These are phyloP conservation scores for Microctenopoma stevenorrisi DNA, from an alignment of 2,797 vertebrate genomes.

Conservation along the genomic window DNA sequence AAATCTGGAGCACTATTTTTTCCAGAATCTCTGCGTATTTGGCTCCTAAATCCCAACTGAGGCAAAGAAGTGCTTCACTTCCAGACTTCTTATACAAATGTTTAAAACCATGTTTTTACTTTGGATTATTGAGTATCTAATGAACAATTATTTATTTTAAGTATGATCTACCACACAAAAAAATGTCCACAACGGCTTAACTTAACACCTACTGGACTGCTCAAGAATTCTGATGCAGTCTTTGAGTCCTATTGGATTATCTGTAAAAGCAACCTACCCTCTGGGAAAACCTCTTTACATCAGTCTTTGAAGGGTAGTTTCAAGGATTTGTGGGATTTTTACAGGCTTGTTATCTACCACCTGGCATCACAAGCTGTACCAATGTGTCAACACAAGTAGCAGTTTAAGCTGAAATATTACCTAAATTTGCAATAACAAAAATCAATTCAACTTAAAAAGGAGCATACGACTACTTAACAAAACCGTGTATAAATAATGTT, in stretches of 20 bases:
- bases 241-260: conserved; percentile 13
- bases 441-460: background rate
- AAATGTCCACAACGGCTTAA: background rate
- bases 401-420: conserved; percentile 9
- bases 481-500: background rate
- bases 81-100: too few species aligned
- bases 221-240: conserved; percentile 9
- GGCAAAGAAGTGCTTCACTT: background rate
- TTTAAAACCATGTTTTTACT: background rate
- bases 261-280: conserved; percentile 30
- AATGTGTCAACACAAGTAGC: conserved; percentile 21
- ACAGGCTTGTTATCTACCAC: conserved; percentile 15
- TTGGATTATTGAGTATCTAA: too few species aligned
- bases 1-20: background rate
- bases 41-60: too few species aligned
- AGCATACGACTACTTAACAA: conserved; percentile 1
- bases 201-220: background rate
- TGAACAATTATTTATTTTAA: background rate
- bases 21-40: background rate
- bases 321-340: conserved; percentile 36
- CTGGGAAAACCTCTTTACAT: conserved; percentile 28
- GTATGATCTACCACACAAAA: background rate
- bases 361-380: conserved; percentile 7
- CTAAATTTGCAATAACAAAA: conserved; percentile 15
- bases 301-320: conserved; percentile 44